These are phyloP conservation scores for Varroa destructor DNA, from an alignment of 1,140 invertebrate species.

Conservation along the genomic window DNA sequence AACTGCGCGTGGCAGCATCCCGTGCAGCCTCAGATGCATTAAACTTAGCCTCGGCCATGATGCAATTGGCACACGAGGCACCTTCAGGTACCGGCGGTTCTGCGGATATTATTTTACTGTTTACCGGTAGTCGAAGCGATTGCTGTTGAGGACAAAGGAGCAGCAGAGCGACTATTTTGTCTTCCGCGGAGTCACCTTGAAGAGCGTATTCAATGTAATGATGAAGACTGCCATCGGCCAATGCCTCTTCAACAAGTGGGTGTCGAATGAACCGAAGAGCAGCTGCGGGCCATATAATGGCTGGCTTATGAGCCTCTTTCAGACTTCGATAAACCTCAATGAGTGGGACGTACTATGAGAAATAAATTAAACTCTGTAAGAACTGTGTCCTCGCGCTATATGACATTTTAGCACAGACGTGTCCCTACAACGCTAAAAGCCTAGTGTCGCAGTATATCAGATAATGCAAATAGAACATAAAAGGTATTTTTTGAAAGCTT, in stretches of 20 bases:
- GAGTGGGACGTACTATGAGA: background rate
- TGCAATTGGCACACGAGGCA: background rate
- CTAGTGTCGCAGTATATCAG: too few relatives aligned
- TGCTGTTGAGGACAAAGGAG: conserved; percentile 5
- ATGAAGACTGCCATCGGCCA: conserved; percentile 2
- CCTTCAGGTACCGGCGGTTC: background rate
- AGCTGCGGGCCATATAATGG: background rate
- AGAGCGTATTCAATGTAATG: conserved; percentile 2
- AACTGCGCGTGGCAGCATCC: background rate
- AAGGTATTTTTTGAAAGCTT: too few relatives aligned
- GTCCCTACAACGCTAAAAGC: too few relatives aligned
- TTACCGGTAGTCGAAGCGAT: conserved; percentile 12
- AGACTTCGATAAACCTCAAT: background rate
- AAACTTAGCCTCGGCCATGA: background rate
- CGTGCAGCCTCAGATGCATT: background rate
- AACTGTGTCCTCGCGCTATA: too few relatives aligned
- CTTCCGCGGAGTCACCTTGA: background rate
- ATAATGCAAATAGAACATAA: too few relatives aligned
- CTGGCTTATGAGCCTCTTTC: background rate
- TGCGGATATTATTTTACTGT: background rate
- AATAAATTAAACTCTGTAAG: too few relatives aligned
- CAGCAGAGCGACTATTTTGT: background rate
- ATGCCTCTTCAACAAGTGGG: background rate
- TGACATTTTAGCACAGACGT: too few relatives aligned
- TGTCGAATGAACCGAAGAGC: conserved; percentile 12